These are phyloP conservation scores for Phengaris alcon DNA, from an alignment of 2,888 invertebrate species.

Conservation along the genomic window DNA sequence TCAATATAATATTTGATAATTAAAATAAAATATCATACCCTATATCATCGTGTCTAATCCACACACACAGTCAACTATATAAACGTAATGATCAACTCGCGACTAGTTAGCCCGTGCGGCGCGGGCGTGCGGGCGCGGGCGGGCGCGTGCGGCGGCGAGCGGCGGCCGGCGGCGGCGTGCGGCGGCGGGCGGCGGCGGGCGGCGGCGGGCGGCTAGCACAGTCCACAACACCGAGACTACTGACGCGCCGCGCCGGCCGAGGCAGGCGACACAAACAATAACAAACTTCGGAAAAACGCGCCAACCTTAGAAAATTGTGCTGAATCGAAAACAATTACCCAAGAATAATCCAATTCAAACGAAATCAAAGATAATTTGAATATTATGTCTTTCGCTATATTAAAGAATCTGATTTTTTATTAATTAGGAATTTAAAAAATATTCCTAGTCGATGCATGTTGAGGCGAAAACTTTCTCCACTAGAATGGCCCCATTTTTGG, in stretches of 20 bases:
- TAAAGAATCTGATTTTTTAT: too few species aligned
- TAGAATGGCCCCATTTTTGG: too few species aligned
- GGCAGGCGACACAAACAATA: neutral
- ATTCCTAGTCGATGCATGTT: too few species aligned
- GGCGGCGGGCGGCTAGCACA: neutral
- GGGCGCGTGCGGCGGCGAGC: neutral
- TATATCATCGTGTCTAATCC: neutral
- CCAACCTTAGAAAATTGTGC: neutral
- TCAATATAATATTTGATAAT: neutral
- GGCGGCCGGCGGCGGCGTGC: neutral
- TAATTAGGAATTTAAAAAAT: too few species aligned
- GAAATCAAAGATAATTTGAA: neutral
- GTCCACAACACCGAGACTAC: neutral
- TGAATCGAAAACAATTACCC: neutral
- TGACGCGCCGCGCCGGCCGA: neutral
- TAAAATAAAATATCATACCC: neutral
- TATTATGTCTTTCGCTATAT: too few species aligned
- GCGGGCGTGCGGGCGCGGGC: too few species aligned
- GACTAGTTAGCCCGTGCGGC: neutral
- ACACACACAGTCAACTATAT: neutral
- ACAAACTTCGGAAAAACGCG: neutral
- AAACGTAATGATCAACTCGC: too few species aligned
- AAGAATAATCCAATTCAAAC: neutral
- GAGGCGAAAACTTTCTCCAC: too few species aligned
- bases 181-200: too few species aligned